Percentiles rank a stretch among this genome's conserved stretches.
These are phyloP conservation scores for Notoglanidium macrostoma DNA, from an alignment of 2,797 vertebrate species.

Conservation along the genomic window DNA sequence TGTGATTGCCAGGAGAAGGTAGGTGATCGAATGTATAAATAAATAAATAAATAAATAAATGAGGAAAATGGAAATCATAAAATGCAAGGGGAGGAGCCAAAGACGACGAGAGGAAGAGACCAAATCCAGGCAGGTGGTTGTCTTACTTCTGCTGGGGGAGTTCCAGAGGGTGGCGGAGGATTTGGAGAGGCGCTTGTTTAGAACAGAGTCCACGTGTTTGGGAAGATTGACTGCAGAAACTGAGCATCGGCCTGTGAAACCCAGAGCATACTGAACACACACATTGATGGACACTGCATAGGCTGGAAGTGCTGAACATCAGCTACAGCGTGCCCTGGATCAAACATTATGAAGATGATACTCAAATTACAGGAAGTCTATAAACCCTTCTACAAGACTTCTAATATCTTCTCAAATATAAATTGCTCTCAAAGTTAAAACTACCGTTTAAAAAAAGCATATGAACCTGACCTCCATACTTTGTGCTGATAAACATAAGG, in stretches of 20 bases:
- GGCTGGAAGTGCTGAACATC: background rate
- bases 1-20: slow-evolving; percentile 59
- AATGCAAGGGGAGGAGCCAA: slow-evolving; percentile 60
- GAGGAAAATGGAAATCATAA: slow-evolving; percentile 54
- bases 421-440: background rate
- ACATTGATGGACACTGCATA: slow-evolving; percentile 42
- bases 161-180: slow-evolving; percentile 99
- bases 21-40: slow-evolving; percentile 53
- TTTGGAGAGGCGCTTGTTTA: slow-evolving; percentile 99
- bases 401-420: background rate
- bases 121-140: slow-evolving; percentile 51
- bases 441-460: background rate
- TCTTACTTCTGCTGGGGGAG: slow-evolving; percentile 99
- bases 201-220: slow-evolving; percentile 98
- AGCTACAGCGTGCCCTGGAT: background rate
- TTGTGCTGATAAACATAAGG: too few species aligned
- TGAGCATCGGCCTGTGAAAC: slow-evolving; percentile 96
- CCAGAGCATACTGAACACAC: slow-evolving; percentile 75
- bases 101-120: slow-evolving; percentile 62
- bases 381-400: background rate
- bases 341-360: background rate
- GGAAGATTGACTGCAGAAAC: slow-evolving; percentile 98
- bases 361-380: background rate
- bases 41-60: slow-evolving; percentile 29
- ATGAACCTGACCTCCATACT: too few species aligned